phyloP scores from a whole-genome alignment of 2,113 vertebrate genomes.

The Sorex araneus region DNA sequence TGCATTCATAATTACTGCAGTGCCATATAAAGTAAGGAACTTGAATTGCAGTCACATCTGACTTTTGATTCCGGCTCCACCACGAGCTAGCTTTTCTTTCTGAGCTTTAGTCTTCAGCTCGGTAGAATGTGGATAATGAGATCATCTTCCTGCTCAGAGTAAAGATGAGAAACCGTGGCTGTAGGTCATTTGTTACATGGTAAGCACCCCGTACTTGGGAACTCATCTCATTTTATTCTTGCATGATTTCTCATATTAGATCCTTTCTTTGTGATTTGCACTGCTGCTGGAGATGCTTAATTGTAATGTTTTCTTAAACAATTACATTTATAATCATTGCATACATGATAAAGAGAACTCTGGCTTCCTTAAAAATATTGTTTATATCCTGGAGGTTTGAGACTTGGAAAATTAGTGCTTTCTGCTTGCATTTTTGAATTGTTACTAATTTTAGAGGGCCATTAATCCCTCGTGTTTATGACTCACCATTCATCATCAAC shows the following conservation, averaged over 20 bases:
- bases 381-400: slow-evolving; percentile 67
- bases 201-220: not conserved
- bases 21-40: not conserved
- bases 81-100: not conserved
- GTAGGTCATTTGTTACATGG: not conserved
- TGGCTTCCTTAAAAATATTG: slow-evolving; percentile 66
- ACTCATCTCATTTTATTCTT: slow-evolving; percentile 55
- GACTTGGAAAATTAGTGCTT: slow-evolving; percentile 77
- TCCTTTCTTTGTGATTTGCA: slow-evolving; percentile 41
- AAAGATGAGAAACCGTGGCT: slow-evolving; percentile 22
- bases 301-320: slow-evolving; percentile 66
- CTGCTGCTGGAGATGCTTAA: slow-evolving; percentile 55
- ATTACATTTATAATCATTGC: slow-evolving; percentile 59
- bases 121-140: not conserved
- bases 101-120: not conserved
- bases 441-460: slow-evolving; percentile 77
- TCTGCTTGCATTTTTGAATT: slow-evolving; percentile 77
- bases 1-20: not conserved
- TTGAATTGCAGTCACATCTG: not conserved
- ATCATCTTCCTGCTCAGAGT: not conserved
- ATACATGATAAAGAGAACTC: slow-evolving; percentile 62
- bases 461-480: slow-evolving; percentile 78
- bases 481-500: slow-evolving; percentile 79
- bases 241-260: slow-evolving; percentile 41
- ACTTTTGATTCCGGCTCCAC: slow-evolving; percentile 20